Conservation (phyloP, 2,797 vertebrate genomes). For the Sebastes trivittatus region DNA sequence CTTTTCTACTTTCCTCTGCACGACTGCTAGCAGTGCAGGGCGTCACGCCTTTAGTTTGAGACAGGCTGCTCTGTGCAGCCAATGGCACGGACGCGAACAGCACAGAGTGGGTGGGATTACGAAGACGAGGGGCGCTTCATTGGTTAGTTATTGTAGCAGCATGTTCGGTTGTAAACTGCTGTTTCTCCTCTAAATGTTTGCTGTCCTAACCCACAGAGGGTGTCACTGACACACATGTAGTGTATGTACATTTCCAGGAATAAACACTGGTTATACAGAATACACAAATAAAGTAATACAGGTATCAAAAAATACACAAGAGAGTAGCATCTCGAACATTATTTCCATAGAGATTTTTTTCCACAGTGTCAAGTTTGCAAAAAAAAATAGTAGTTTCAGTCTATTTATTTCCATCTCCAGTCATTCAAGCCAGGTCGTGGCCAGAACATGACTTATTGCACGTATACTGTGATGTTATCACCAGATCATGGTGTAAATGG, state of each 20-base stretch:
- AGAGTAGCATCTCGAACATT: neutral
- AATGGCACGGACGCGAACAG: slow-evolving; percentile 10
- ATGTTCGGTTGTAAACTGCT: slow-evolving; percentile 3
- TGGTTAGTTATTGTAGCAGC: slow-evolving; percentile 37
- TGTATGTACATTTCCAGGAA: neutral
- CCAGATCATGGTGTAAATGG: neutral
- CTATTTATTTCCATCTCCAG: neutral
- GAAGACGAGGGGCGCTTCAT: neutral
- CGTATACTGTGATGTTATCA: neutral
- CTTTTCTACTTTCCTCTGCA: slow-evolving; percentile 31
- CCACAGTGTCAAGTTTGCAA: neutral
- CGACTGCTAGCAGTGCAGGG: neutral
- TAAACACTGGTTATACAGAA: neutral
- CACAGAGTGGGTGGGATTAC: slow-evolving; percentile 11
- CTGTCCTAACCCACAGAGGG: slow-evolving; percentile 48
- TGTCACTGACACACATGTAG: slow-evolving; percentile 27
- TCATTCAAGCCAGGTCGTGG: neutral
- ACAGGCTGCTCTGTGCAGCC: slow-evolving; percentile 14
- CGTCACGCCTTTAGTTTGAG: slow-evolving; percentile 1
- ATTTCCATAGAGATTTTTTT: neutral
- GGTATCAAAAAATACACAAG: neutral
- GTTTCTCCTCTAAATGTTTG: slow-evolving; percentile 17
- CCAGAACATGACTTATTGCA: neutral
- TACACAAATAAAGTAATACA: neutral
- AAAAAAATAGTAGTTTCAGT: neutral